phyloP scores from a whole-genome alignment of 2,797 vertebrate genomes.

The Syngnathus acus region DNA sequence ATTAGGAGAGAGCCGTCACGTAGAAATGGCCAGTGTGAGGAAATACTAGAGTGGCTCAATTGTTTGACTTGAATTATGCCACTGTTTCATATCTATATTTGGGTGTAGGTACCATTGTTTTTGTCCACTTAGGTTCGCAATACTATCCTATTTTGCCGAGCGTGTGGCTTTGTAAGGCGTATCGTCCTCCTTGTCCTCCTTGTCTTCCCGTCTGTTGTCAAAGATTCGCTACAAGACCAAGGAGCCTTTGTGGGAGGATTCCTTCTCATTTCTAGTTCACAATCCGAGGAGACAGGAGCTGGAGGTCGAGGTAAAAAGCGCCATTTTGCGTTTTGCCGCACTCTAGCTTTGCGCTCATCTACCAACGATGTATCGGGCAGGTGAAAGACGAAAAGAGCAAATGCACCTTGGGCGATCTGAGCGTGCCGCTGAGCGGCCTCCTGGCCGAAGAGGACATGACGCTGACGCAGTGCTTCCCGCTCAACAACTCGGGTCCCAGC shows the following conservation, averaged over 20 bases:
- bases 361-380: constrained; percentile 51
- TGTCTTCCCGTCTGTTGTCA: constrained; percentile 18
- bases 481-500: constrained; percentile 90
- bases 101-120: no score
- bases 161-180: no score
- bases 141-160: no score
- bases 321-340: no score
- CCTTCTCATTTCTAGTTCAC: constrained; percentile 90
- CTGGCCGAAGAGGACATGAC: constrained; percentile 82
- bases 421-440: constrained; percentile 77
- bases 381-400: constrained; percentile 91
- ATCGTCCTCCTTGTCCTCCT: no score
- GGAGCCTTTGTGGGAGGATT: constrained; percentile 95
- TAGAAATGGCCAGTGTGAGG: neutral
- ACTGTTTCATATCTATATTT: no score
- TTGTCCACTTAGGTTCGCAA: no score
- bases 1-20: neutral
- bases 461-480: constrained; percentile 82
- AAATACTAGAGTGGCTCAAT: neutral
- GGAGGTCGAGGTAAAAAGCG: constrained; percentile 81
- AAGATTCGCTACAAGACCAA: constrained; percentile 92
- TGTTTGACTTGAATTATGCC: no score
- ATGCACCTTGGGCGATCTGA: constrained; percentile 83
- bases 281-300: constrained; percentile 90
- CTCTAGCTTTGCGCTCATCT: neutral